Base-by-base conservation (phyloP, 2,888 invertebrate species). In the Sphaerophoria taeniata region DNA sequence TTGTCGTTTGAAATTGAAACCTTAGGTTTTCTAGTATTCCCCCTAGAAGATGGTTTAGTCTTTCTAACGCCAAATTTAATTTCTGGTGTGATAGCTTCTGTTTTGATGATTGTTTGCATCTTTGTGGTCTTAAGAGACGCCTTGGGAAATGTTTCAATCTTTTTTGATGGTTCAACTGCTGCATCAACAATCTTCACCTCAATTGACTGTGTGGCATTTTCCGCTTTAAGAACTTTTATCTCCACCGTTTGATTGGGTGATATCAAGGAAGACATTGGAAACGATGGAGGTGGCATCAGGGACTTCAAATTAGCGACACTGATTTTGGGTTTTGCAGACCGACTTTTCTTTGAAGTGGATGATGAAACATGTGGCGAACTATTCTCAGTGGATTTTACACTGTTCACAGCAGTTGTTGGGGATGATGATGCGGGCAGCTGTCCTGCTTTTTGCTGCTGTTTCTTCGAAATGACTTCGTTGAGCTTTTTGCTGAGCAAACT, bases 401-500 rank as follows among this genome's bases (percentile, higher is more conserved):
- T 58, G 2, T 24, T 39, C 0, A 5, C 11, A 2, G 36, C 36
- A 0, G 9, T 36, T 11, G 16, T 16, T 2, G 34, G 24, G 0
- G 36, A 16, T 36, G 56, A 12, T 58, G 36, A 16, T 24, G 1
- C 4, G 1, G 24, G 24, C 24, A 24, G 24, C 11, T 43, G 43
- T 43, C 11, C 24, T 6, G 11, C 12, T 0, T 16, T 3, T n/a
- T 11, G 9, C 5, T 69, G 58, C 5, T 69, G 58, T 31, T 69
- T 69, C 0, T 55, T 49, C n/a, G n/a, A 24, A 9, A 74, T 24
- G 7, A 56, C 58, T 6, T 80, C 55, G 24, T 77, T 81, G 0
- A 81, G 11, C 14, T 81, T 85, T 12, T 70, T 76, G 14, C 73
- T 73, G 1, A 81, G 58, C n/a, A 70, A 6, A 47, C 55, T 84